A percentile compares a stretch with the other conserved stretches of the same genome.
These are phyloP conservation scores for Drosophila macrothrix DNA, from an alignment of 2,888 invertebrate species.

Conservation along the genomic window DNA sequence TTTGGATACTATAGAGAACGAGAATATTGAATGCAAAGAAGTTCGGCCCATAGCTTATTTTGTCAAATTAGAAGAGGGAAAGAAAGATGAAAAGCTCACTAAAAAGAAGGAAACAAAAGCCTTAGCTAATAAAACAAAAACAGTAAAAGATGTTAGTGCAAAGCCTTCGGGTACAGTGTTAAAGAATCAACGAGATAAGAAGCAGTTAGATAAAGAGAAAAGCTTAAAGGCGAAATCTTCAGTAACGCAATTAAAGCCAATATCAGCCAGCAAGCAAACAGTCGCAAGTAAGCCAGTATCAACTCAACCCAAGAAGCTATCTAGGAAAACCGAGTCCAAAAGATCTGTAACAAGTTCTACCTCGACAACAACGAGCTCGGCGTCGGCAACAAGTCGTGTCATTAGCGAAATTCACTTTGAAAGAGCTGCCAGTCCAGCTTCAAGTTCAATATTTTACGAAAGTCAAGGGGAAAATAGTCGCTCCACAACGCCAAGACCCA, in stretches of 20 bases:
- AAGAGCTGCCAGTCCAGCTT: constrained; percentile 70
- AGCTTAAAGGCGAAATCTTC: constrained; percentile 31
- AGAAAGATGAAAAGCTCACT: constrained; percentile 6
- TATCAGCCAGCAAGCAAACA: constrained; percentile 21
- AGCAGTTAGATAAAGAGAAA: constrained; percentile 24
- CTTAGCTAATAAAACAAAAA: constrained; percentile 1
- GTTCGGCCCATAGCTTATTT: constrained; percentile 71
- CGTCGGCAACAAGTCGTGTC: constrained; percentile 67
- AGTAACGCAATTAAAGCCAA: constrained; percentile 25
- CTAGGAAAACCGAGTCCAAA: constrained; percentile 60
- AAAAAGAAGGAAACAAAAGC: constrained; percentile 29
- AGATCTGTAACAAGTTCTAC: constrained; percentile 71
- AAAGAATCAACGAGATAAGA: constrained; percentile 30
- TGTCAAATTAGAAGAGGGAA: constrained; percentile 67
- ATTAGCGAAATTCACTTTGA: constrained; percentile 75
- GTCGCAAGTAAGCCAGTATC: constrained; percentile 24
- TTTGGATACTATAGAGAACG: background rate
- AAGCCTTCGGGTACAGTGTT: constrained; percentile 6
- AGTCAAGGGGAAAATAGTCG: constrained; percentile 73
- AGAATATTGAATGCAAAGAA: constrained; percentile 39
- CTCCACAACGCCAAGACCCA: constrained; percentile 72
- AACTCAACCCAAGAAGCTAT: constrained; percentile 31
- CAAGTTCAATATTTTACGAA: constrained; percentile 74
- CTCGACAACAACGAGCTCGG: constrained; percentile 68
- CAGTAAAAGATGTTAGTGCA: constrained; percentile 10